Base-by-base conservation (phyloP, 2,113 vertebrate species). In the Piliocolobus tephrosceles region DNA sequence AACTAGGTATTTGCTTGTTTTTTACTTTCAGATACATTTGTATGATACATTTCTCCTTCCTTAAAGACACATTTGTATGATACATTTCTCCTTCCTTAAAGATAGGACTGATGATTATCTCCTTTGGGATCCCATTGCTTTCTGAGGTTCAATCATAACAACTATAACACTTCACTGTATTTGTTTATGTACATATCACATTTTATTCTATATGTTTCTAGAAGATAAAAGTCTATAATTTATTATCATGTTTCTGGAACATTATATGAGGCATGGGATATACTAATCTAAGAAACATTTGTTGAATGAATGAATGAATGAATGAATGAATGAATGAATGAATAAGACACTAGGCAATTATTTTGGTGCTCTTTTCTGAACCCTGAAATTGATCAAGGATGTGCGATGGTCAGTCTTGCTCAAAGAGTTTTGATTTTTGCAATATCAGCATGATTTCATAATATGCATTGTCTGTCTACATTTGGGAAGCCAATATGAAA, bases 161-260 rank as follows among this genome's bases (percentile, higher is more conserved):
- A 14, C 12, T 72, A 6, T 20, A 50, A 55, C 9, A 76, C 7
- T 61, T 78, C 25, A 20, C 3, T 40, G 18, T 38, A 64, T 89
- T 90, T 91, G 14, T 92, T 81, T 80, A 78, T 32, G 57, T 79
- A 70, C 4, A 76, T 0, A 30, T 80, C 12, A 52, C 22, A 50
- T 97, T 91, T 95, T 80, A 86, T 79, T 35, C 3, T 81, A 17
- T 66, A 6, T 76, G 22, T 20, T n/a, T 91, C 47, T 90, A 95
- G 22, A 72, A 72, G 76, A 82, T 27, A 76, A 93, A 87, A 70
- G 88, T 38, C 2, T 90, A 40, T 27, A 40, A 9, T 75, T 72
- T 72, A 11, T 73, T 90, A 68, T 75, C 45, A 50, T 70, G n/a
- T 85, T 84, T 85, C 7, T 20, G 80, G n/a, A 83, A 90, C 6